Evolutionary conservation across 2,888 invertebrate species (phyloP), one percentile per base, ranked within the genome.

Genomic region (Crocallis elinguaria): DNA sequence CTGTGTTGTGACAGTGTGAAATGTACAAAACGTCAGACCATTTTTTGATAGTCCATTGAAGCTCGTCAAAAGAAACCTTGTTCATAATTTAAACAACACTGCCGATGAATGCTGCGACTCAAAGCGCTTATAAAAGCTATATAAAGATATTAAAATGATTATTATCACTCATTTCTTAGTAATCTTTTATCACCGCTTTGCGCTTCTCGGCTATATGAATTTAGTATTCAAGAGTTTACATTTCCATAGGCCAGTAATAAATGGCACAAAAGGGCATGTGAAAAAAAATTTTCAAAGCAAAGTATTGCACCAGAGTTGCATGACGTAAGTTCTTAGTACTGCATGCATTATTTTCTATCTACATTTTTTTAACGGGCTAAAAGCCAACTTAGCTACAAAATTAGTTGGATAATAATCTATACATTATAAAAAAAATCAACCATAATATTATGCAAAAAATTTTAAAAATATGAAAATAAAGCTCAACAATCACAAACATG

Each of bases 31-130:
- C 11, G 19, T 38, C 29, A 30, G 19, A 33, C 41, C 19, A 29
- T 36, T 37, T 49, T 52, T 33, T 50, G 49, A 46, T 50, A 49
- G 51, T 60, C 57, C 54, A 32, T 41, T 49, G 48, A 49, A 45
- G 51, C 23, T 41, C 19, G 12, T 38, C 3, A 39, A 25, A 1
- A n/a, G 7, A 9, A n/a, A 25, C 1, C 23, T 8, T 23, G 6
- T 8, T 8, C 23, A 23, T 14, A 14, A 14, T 32, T 13, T 6
- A 6, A 30, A 12, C 30, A 4, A 32, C 14, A 8, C 8, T 13
- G n/a, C 0, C n/a, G n/a, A 13, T 2, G n/a, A n/a, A 27, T 11
- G 27, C 16, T 11, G 27, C 5, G 6, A 25, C 38, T 5, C 16
- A 39, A 37, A 41, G 29, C 16, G n/a, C n/a, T 16, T 9, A 38